Evolutionary conservation across 2,797 vertebrate genomes (phyloP).

Genomic region (Orestias chungarensis): DNA sequence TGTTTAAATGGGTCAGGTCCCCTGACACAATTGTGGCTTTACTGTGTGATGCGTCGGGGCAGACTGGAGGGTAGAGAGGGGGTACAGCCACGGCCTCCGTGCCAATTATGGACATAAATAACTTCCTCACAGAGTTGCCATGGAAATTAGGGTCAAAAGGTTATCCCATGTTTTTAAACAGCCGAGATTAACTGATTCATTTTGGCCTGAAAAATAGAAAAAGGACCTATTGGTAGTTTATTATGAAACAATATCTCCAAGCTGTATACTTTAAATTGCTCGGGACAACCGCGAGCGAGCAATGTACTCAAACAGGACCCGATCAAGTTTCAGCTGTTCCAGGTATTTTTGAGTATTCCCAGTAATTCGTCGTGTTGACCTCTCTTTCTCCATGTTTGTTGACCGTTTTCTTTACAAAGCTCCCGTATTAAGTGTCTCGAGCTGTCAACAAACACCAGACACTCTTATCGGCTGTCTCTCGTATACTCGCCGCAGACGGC

Average conservation of each 20-base stretch:
- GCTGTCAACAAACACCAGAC: conserved; percentile 33
- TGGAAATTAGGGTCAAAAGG: conserved; percentile 74
- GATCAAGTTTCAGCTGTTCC: background rate
- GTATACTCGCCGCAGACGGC: conserved; percentile 4
- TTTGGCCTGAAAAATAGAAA: conserved; percentile 28
- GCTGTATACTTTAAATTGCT: background rate
- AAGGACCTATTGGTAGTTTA: conserved; percentile 13
- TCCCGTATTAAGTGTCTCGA: conserved; percentile 11
- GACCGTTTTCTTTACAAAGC: background rate
- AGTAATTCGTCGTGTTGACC: background rate
- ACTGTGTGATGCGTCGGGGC: conserved; percentile 65
- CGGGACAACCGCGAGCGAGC: background rate
- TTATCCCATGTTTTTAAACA: conserved; percentile 66
- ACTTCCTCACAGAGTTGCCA: conserved; percentile 64
- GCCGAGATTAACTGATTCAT: conserved; percentile 48
- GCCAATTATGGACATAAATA: conserved; percentile 78
- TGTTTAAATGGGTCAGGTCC: conserved; percentile 79
- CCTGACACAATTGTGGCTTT: conserved; percentile 68
- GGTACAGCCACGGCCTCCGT: conserved; percentile 46
- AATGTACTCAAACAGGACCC: background rate
- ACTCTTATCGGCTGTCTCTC: conserved; percentile 17
- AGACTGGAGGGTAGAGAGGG: conserved; percentile 43
- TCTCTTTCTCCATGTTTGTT: background rate
- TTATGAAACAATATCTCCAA: background rate
- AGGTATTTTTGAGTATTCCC: background rate